Evolutionary conservation across 1,140 invertebrate genomes (phyloP).

Genomic region (Parapsyche elsis): DNA sequence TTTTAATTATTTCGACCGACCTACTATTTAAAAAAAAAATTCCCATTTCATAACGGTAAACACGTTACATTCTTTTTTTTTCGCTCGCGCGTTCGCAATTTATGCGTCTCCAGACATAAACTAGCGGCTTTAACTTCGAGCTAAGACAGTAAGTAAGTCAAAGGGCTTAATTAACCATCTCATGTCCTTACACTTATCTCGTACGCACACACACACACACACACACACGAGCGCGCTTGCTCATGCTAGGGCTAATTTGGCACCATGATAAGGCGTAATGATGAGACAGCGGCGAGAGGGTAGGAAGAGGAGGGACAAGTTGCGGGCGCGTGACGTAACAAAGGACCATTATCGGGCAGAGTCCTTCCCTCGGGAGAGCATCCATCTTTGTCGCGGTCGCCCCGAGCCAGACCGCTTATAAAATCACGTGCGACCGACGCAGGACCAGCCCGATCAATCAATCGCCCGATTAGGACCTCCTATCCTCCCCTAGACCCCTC

Average conservation of each 20-base stretch:
- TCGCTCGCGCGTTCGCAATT: no score
- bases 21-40: no score
- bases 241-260: not conserved
- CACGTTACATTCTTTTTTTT: no score
- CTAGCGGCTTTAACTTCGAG: no score
- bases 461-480: slow-evolving; percentile 12
- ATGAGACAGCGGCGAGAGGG: not conserved
- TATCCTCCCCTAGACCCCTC: not conserved
- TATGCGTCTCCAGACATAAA: no score
- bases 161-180: slow-evolving; percentile 17
- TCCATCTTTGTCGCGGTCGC: slow-evolving; percentile 19
- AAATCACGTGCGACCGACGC: slow-evolving; percentile 12
- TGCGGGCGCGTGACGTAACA: slow-evolving; percentile 26
- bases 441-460: slow-evolving; percentile 10
- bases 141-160: not conserved
- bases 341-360: slow-evolving; percentile 18
- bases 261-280: not conserved
- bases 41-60: no score
- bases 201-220: not conserved
- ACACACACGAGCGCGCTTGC: not conserved
- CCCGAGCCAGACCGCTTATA: slow-evolving; percentile 12
- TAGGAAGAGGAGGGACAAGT: not conserved
- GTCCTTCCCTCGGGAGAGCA: not conserved
- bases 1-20: no score
- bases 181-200: not conserved